Conservation (phyloP, 2,113 vertebrate species). For the Steatornis caripensis region DNA sequence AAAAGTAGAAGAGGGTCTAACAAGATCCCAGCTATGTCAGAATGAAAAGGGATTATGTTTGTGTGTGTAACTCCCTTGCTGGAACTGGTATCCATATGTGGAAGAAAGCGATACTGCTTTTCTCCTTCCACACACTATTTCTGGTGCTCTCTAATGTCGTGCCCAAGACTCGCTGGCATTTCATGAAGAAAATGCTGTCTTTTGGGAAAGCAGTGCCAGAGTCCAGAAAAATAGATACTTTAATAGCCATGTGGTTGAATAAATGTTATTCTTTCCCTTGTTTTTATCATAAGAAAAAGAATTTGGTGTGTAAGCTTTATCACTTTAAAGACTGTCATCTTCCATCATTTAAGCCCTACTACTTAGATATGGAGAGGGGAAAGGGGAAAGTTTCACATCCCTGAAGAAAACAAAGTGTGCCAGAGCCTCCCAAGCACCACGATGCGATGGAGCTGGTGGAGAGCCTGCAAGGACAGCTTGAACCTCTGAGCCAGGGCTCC, state of each 20-base stretch:
- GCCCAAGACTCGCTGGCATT: neutral
- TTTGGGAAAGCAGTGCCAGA: neutral
- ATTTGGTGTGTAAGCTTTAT: neutral
- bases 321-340: neutral
- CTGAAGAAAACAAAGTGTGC: neutral
- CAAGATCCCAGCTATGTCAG: neutral
- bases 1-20: neutral
- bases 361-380: neutral
- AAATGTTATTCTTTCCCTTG: slow-evolving; percentile 8
- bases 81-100: neutral
- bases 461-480: neutral
- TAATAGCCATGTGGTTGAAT: neutral
- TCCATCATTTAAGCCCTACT: neutral
- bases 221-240: neutral
- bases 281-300: neutral
- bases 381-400: neutral
- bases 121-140: neutral
- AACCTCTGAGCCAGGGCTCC: neutral
- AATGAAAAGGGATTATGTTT: neutral
- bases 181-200: neutral
- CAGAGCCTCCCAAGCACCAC: rapidly evolving
- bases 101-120: neutral
- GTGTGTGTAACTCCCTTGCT: neutral
- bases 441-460: neutral
- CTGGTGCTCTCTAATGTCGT: neutral